Conservation (phyloP, 2,113 vertebrate species). For the Piprites chloris region DNA sequence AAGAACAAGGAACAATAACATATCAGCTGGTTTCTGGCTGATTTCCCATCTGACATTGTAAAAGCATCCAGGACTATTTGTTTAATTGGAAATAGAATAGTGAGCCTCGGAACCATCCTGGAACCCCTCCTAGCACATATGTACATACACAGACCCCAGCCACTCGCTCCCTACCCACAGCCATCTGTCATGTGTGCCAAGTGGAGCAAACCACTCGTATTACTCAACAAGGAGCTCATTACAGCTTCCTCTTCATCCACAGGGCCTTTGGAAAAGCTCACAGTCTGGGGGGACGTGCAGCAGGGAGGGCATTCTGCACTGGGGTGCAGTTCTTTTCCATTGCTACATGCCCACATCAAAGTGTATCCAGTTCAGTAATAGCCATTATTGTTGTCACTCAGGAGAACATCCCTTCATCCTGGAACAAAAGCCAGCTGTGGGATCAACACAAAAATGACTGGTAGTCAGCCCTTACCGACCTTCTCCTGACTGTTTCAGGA, state of each 20-base stretch:
- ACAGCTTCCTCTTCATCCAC: conserved; percentile 13
- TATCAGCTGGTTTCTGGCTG: conserved; percentile 39
- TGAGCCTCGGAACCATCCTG: conserved; percentile 6
- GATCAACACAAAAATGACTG: not conserved
- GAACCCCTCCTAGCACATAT: conserved; percentile 54
- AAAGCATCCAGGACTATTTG: conserved; percentile 22
- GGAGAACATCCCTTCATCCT: not conserved
- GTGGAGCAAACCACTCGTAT: conserved; percentile 30
- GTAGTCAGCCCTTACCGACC: not conserved
- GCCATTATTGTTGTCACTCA: not conserved
- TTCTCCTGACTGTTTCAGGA: not conserved
- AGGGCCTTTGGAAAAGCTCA: not conserved
- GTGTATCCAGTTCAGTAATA: not conserved
- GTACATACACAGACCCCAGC: conserved; percentile 21
- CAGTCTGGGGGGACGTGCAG: not conserved
- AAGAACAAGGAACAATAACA: conserved; percentile 41
- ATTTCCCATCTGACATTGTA: conserved; percentile 49
- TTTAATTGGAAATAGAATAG: conserved; percentile 32
- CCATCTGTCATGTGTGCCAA: conserved; percentile 50
- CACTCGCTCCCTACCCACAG: conserved; percentile 41
- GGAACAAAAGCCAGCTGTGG: not conserved
- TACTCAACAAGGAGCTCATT: conserved; percentile 34
- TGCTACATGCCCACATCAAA: not conserved
- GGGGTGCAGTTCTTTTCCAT: not conserved
- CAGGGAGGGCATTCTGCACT: not conserved